These are phyloP conservation scores for Heterodera carotae DNA, from an alignment of 1,140 invertebrate species.

Conservation along the genomic window DNA sequence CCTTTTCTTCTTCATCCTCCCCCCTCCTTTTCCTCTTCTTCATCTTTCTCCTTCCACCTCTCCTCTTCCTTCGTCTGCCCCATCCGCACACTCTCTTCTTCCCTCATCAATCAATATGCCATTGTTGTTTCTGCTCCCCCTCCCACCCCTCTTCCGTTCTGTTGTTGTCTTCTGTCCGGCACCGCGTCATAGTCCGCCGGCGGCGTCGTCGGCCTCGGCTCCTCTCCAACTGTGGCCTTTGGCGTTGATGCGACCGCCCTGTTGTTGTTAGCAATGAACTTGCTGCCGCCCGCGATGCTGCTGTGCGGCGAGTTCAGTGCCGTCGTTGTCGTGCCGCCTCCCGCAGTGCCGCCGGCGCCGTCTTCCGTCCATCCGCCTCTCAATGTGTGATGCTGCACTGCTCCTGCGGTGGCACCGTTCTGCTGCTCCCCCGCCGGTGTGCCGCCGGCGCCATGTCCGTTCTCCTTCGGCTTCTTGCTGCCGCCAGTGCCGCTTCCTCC, in stretches of 20 bases:
- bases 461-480: conserved; percentile 30
- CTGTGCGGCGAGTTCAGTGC: background rate
- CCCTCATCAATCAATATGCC: conserved; percentile 17
- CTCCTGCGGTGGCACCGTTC: too few relatives aligned
- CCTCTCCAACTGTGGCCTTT: conserved; percentile 1
- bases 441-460: background rate
- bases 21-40: background rate
- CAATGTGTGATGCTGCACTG: background rate
- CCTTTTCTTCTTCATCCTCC: too few relatives aligned
- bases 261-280: conserved; percentile 13
- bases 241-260: background rate
- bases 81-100: background rate
- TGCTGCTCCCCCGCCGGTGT: background rate
- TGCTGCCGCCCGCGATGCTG: too few relatives aligned
- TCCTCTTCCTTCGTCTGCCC: background rate
- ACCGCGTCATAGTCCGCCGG: conserved; percentile 58
- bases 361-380: background rate
- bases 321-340: background rate
- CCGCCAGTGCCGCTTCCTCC: too few relatives aligned
- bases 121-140: background rate
- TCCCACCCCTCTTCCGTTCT: conserved; percentile 26
- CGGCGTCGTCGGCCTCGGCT: conserved; percentile 53
- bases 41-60: background rate
- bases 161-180: conserved; percentile 29
- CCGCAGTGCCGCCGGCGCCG: background rate